Base-by-base conservation (phyloP, 2,113 vertebrate genomes). In the Tor tambroides region DNA sequence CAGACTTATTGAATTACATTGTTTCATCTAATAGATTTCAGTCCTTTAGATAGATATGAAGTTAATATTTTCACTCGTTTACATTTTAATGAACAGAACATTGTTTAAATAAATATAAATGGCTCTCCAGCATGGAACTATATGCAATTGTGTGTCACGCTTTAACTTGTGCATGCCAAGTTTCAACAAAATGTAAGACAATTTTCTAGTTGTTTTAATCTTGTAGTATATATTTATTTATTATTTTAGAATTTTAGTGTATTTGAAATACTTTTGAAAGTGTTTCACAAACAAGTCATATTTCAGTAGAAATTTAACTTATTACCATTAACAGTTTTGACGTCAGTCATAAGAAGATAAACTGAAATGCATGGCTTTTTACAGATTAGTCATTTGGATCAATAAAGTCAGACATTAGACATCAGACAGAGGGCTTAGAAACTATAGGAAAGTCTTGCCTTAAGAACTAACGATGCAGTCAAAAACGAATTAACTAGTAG, bases 121-220 rank as follows among this genome's bases (percentile, higher is more conserved):
- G 46, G 11, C 38, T 26, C 41, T 76, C 23, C 23, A 49, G 72
- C 72, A 76, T 76, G 72, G 14, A 76, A 76, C 12, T 46, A 26
- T 26, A n/a, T n/a, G n/a, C 38, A 72, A 12, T 72, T 26, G 72
- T 43, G 32, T 72, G 35, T 43, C 38, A 0, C 21, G 23, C 72
- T 75, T 38, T 75, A 75, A 75, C 23, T 75, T 75, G 23, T 75
- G 72, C 72, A 75, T 75, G 72, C 23, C 38, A 15, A 5, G 23
- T 75, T 43, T 38, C 21, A 72, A 72, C 35, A 72, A 38, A 38
- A 43, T 46, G 41, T 49, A 28, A 28, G 41, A 26, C 11, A 75
- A 6, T 3, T 75, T 43, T 43, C 21, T 43, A 74, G 23, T 43
- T 14, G 21, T 43, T 43, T 74, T 38, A 23, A 10, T 71, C 30